These are phyloP conservation scores for Platichthys flesus DNA, from an alignment of 2,113 vertebrate species.

Conservation along the genomic window DNA sequence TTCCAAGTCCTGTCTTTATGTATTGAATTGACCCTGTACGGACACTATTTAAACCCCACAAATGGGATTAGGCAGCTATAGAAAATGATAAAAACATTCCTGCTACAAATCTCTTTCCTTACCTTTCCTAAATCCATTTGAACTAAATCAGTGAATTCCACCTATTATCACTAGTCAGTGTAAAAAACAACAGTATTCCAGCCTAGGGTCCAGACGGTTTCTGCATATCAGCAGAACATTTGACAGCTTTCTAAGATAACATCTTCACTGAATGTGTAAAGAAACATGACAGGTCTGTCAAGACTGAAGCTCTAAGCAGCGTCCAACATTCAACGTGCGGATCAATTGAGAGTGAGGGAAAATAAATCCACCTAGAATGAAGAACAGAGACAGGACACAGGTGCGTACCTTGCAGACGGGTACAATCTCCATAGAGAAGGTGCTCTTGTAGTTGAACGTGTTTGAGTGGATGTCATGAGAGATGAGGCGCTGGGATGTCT, in stretches of 20 bases:
- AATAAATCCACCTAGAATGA: not conserved
- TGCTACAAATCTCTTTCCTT: not conserved
- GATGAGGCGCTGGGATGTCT: constrained; percentile 94
- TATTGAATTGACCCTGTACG: not conserved
- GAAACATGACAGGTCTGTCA: not conserved
- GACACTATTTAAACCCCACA: not conserved
- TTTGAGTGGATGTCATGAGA: constrained; percentile 97
- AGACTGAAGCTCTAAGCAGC: not conserved
- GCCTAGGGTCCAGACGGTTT: not conserved
- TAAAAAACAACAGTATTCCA: constrained; percentile 4
- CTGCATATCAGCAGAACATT: not conserved
- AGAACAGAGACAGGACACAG: not conserved
- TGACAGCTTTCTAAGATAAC: constrained; percentile 8
- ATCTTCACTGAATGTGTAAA: not conserved
- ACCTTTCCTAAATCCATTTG: not conserved
- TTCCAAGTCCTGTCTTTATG: constrained; percentile 9
- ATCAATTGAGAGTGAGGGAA: not conserved
- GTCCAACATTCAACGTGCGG: not conserved
- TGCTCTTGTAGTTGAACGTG: constrained; percentile 97
- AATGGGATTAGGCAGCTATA: not conserved
- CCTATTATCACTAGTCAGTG: not conserved
- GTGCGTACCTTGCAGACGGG: constrained; percentile 93
- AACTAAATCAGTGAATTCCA: not conserved
- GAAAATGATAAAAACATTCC: not conserved
- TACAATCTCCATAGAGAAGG: constrained; percentile 96